phyloP scores from a whole-genome alignment of 2,797 vertebrate species.

The Thamnophis elegans region DNA sequence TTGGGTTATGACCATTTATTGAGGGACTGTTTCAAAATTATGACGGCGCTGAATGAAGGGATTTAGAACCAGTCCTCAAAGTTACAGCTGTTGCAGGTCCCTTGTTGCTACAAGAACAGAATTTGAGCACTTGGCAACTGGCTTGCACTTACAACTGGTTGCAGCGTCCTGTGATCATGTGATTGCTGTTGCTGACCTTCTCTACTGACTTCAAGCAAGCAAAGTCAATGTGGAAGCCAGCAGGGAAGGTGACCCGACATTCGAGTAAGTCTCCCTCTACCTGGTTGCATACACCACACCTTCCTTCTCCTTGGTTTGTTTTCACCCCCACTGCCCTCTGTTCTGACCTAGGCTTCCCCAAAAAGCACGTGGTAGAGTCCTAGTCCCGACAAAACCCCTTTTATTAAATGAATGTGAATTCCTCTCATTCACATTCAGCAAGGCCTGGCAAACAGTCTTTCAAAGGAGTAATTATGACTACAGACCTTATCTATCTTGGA shows the following conservation, averaged over 20 bases:
- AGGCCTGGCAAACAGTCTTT: no score
- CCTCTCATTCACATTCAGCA: no score
- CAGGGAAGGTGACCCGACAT: background rate
- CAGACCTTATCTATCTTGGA: no score
- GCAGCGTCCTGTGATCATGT: background rate
- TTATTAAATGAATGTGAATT: no score
- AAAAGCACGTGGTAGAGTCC: no score
- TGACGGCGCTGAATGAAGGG: background rate
- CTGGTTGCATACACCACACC: background rate
- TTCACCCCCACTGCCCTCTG: background rate
- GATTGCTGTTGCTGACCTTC: background rate
- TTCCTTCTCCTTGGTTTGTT: background rate
- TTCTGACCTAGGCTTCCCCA: no score
- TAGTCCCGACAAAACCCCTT: no score
- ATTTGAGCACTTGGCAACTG: background rate
- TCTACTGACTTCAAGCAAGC: background rate
- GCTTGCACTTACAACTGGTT: background rate
- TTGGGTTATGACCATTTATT: background rate
- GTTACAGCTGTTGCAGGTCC: background rate
- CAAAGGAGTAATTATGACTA: no score
- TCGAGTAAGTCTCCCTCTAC: background rate
- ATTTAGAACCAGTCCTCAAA: background rate
- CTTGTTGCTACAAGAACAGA: background rate
- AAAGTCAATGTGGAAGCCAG: background rate
- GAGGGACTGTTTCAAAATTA: background rate